Conservation (phyloP, 2,797 vertebrate species). For the Myiotriccus ornatus region DNA sequence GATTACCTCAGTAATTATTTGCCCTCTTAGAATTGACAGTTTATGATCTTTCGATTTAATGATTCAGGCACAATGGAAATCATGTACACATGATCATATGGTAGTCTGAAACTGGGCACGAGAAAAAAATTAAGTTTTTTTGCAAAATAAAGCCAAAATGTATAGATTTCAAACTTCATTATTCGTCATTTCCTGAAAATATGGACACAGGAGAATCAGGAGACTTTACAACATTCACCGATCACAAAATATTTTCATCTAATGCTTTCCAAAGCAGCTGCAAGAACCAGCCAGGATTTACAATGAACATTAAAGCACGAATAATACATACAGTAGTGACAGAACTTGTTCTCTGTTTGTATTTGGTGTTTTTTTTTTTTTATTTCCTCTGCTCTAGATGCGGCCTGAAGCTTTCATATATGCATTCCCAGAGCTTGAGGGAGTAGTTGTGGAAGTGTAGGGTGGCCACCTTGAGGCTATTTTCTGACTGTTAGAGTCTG, state of each 20-base stretch:
- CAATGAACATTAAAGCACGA: neutral
- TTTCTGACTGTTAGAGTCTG: neutral
- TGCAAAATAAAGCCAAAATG: neutral
- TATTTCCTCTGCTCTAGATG: neutral
- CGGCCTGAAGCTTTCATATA: neutral
- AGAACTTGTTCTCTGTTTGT: neutral
- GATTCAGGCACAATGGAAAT: neutral
- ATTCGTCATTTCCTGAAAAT: neutral
- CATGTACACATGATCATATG: neutral
- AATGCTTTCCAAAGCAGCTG: neutral
- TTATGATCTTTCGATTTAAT: neutral
- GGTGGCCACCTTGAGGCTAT: neutral
- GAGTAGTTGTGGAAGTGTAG: neutral
- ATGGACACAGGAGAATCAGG: neutral
- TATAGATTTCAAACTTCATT: neutral
- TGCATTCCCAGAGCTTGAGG: neutral
- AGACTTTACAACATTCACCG: neutral
- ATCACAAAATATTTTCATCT: neutral
- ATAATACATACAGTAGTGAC: neutral
- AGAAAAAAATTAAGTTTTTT: neutral
- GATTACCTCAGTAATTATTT: neutral
- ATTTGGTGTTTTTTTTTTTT: neutral
- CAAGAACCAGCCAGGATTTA: neutral
- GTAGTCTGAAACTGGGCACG: neutral
- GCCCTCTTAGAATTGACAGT: neutral